These are phyloP conservation scores for Dinoponera quadriceps DNA, from an alignment of 1,140 invertebrate genomes.

Conservation along the genomic window DNA sequence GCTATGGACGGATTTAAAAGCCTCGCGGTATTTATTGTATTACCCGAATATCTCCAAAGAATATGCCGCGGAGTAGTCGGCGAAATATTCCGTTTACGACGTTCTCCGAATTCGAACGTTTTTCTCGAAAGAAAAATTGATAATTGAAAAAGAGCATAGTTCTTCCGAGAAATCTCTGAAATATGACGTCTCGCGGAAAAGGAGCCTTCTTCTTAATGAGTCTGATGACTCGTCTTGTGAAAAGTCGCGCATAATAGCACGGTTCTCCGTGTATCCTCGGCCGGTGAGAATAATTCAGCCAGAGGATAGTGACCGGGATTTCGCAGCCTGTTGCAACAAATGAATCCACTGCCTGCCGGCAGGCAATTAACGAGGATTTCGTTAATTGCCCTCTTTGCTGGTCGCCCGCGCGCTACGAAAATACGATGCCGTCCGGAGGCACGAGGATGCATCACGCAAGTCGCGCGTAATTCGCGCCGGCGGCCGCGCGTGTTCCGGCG, in stretches of 20 bases:
- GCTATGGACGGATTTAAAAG: constrained; percentile 24
- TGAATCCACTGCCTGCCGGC: constrained; percentile 39
- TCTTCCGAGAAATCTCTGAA: background rate
- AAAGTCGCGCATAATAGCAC: no score
- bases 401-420: background rate
- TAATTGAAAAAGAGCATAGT: constrained; percentile 19
- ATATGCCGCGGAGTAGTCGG: background rate
- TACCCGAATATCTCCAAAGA: constrained; percentile 20
- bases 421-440: constrained; percentile 18
- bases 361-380: constrained; percentile 42
- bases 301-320: background rate
- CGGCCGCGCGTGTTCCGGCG: constrained; percentile 18
- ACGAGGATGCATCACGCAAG: constrained; percentile 28
- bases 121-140: background rate
- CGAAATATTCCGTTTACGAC: constrained; percentile 4
- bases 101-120: constrained; percentile 1
- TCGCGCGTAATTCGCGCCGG: constrained; percentile 26
- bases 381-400: constrained; percentile 46
- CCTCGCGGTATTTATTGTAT: constrained; percentile 41
- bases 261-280: background rate
- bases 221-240: no score
- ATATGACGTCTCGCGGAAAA: background rate
- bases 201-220: no score
- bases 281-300: background rate
- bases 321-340: constrained; percentile 50